Conservation (phyloP, 2,113 vertebrate species). For the Misgurnus anguillicaudatus region DNA sequence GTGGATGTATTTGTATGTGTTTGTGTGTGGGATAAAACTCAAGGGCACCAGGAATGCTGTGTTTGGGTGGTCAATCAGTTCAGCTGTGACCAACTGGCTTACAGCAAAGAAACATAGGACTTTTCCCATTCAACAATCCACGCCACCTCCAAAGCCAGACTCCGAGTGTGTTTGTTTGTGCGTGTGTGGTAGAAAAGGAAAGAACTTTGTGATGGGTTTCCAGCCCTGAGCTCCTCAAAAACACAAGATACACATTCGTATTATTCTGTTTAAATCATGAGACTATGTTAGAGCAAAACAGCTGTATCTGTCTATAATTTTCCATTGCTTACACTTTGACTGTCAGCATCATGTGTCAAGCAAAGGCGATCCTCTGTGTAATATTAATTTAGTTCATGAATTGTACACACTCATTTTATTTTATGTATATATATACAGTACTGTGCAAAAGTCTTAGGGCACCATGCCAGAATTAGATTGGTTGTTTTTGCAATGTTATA, state of each 20-base stretch:
- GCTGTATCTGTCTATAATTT: constrained; percentile 29
- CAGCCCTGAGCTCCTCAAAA: constrained; percentile 2
- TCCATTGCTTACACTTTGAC: constrained; percentile 21
- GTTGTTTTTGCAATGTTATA: no score
- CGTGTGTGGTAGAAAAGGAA: constrained; percentile 27
- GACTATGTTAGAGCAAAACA: constrained; percentile 36
- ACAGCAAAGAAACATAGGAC: constrained; percentile 35
- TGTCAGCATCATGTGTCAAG: constrained; percentile 13
- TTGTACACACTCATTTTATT: background rate
- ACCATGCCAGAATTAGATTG: no score
- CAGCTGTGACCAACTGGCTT: constrained; percentile 53
- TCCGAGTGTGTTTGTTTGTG: constrained; percentile 17
- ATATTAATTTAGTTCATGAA: constrained; percentile 11
- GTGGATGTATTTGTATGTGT: constrained; percentile 11
- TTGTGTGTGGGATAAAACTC: constrained; percentile 11
- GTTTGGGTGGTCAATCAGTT: constrained; percentile 61
- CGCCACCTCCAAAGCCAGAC: constrained; percentile 40
- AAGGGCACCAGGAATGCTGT: constrained; percentile 41
- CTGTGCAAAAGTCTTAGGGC: no score
- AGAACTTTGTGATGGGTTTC: constrained; percentile 30
- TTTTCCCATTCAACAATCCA: constrained; percentile 41
- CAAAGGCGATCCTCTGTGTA: background rate
- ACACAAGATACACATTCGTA: constrained; percentile 26
- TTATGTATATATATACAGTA: no score
- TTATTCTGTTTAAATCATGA: constrained; percentile 39